Base-by-base conservation (phyloP, 2,113 vertebrate genomes). In the Chamaetylas fuelleborni region DNA sequence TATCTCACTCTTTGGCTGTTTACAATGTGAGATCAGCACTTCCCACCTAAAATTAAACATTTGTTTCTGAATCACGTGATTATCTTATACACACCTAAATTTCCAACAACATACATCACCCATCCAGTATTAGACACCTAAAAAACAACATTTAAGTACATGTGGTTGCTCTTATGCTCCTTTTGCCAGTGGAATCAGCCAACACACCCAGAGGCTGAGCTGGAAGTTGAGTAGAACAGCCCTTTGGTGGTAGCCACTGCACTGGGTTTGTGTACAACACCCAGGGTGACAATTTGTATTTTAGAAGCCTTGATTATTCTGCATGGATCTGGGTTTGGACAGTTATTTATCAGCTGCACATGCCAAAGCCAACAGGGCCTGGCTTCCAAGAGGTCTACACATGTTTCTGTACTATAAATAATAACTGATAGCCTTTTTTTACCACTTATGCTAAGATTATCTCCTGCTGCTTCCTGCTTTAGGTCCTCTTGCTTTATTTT, bases 401-500 rank as follows among this genome's bases (percentile, higher is more conserved):
- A 3, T 17, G 58, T 73, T 88, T 83, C 51, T 77, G 58, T 34
- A 24, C 90, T 83, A 77, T 80, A 94, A 95, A 93, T 73, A 94
- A 82, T 19, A 88, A 73, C 56, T 47, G 42, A 43, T 58, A 26
- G 62, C 29, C 45, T 29, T 43, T 84, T 58, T 70, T 69, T 66
- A 62, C 43, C 90, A 34, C 47, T 86, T 88, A 40, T 13, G 43
- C 76, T 85, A 77, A 92, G 71, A 92, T 96, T 88, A 88, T 95
- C 76, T 84, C 67, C 71, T 3, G 29, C 61, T 67, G 45, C 61
- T 92, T 91, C 53, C 87, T 73, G 74, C 74, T 88, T 90, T 88
- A 91, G 74, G 65, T 76, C 54, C 62, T 81, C 54, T 69, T 65
- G 34, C 45, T 94, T 94, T 93, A 82, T 86, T 90, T 95, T 83